Evolutionary conservation across 2,888 invertebrate genomes (phyloP).

Genomic region (Xylocampa areola): DNA sequence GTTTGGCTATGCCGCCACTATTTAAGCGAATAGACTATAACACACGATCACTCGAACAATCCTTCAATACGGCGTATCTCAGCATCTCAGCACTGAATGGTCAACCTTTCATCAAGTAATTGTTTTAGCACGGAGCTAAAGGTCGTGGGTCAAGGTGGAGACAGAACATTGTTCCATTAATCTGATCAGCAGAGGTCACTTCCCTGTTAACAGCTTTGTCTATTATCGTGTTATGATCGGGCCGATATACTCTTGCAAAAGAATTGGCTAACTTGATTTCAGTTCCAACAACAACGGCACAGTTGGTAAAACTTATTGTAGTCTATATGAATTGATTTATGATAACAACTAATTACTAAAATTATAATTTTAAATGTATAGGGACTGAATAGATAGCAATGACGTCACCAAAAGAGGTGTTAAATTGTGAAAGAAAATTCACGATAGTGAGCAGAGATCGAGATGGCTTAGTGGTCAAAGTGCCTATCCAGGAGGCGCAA

Average conservation of each 20-base stretch:
- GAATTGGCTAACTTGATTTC: conserved; percentile 17
- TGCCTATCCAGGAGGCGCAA: too few species aligned
- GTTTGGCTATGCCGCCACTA: too few species aligned
- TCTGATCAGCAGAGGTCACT: conserved; percentile 62
- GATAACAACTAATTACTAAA: too few species aligned
- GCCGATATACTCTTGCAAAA: conserved; percentile 35
- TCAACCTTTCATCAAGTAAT: conserved; percentile 68
- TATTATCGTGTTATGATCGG: conserved; percentile 31
- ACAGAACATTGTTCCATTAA: conserved; percentile 61
- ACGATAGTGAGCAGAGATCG: too few species aligned
- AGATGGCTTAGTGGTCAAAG: too few species aligned
- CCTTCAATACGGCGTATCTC: conserved; percentile 45
- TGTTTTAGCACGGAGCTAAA: conserved; percentile 64
- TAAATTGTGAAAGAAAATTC: too few species aligned
- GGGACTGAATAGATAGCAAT: too few species aligned
- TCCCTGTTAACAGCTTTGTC: conserved; percentile 40
- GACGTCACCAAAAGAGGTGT: too few species aligned
- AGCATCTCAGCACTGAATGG: conserved; percentile 56
- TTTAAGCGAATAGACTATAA: background rate
- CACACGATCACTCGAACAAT: conserved; percentile 24
- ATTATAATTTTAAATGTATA: too few species aligned
- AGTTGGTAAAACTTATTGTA: background rate
- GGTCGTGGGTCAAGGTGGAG: conserved; percentile 68
- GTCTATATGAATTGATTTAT: too few species aligned
- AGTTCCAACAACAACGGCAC: conserved; percentile 10